Conservation (phyloP, 2,797 vertebrate genomes). For the Echiichthys vipera region DNA sequence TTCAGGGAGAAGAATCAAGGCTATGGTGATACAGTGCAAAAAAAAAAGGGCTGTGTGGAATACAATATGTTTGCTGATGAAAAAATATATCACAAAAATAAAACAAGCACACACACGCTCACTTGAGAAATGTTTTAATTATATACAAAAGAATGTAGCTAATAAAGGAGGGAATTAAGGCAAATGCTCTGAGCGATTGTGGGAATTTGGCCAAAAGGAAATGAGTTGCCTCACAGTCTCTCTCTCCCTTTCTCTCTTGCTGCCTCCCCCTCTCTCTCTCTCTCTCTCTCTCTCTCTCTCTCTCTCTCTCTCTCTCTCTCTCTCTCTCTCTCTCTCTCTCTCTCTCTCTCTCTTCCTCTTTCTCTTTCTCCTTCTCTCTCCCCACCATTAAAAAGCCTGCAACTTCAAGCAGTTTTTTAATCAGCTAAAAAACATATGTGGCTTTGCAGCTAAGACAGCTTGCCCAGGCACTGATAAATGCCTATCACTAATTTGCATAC, state of each 20-base stretch:
- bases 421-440: slow-evolving; percentile 99
- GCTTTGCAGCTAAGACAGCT: slow-evolving; percentile 99
- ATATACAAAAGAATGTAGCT: slow-evolving; percentile 85
- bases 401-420: slow-evolving; percentile 99
- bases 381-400: slow-evolving; percentile 90
- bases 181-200: slow-evolving; percentile 90
- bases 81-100: slow-evolving; percentile 73
- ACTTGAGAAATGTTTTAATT: slow-evolving; percentile 90
- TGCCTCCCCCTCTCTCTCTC: slow-evolving; percentile 36
- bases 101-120: slow-evolving; percentile 77
- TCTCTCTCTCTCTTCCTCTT: slow-evolving; percentile 35
- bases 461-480: slow-evolving; percentile 99
- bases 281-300: slow-evolving; percentile 50
- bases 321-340: slow-evolving; percentile 32
- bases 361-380: slow-evolving; percentile 61
- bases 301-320: slow-evolving; percentile 37
- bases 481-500: slow-evolving; percentile 99
- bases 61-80: slow-evolving; percentile 70
- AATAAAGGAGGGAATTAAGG: slow-evolving; percentile 92
- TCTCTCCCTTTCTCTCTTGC: slow-evolving; percentile 73
- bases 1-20: slow-evolving; percentile 62
- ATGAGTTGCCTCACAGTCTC: slow-evolving; percentile 87
- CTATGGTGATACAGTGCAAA: slow-evolving; percentile 44
- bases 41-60: slow-evolving; percentile 31
- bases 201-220: slow-evolving; percentile 96